Conservation (phyloP, 1,140 invertebrate genomes). For the Ceratosolen solmsi region DNA sequence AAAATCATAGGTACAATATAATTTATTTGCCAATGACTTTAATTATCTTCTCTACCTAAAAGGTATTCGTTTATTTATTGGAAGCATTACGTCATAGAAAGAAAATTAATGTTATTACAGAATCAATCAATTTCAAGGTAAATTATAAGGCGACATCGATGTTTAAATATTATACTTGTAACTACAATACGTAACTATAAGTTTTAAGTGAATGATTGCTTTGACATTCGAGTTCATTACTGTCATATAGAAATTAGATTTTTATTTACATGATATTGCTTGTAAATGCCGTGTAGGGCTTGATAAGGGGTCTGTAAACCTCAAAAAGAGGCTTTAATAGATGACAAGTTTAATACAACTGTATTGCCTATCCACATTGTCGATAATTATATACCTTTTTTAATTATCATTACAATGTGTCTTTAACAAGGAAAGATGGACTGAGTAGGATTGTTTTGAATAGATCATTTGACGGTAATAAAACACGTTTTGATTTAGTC, state of each 20-base stretch:
- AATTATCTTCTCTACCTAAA: background rate
- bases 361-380: background rate
- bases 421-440: too few relatives aligned
- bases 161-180: background rate
- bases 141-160: background rate
- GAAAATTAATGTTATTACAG: background rate
- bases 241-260: conserved; percentile 2
- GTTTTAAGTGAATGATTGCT: background rate
- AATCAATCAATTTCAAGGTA: background rate
- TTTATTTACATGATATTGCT: background rate
- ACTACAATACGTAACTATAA: background rate
- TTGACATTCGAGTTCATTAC: background rate
- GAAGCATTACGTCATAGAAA: background rate
- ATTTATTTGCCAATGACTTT: background rate
- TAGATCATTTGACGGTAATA: too few relatives aligned
- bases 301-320: background rate
- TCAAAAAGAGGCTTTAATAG: background rate
- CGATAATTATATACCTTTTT: background rate
- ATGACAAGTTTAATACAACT: background rate
- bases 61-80: background rate
- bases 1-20: background rate
- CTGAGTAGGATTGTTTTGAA: too few relatives aligned
- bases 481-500: too few relatives aligned
- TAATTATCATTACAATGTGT: background rate
- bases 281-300: background rate